A percentile compares a stretch with the other conserved stretches of the same genome.
phyloP scores from a whole-genome alignment of 2,888 invertebrate genomes.

The Ametastegia equiseti region DNA sequence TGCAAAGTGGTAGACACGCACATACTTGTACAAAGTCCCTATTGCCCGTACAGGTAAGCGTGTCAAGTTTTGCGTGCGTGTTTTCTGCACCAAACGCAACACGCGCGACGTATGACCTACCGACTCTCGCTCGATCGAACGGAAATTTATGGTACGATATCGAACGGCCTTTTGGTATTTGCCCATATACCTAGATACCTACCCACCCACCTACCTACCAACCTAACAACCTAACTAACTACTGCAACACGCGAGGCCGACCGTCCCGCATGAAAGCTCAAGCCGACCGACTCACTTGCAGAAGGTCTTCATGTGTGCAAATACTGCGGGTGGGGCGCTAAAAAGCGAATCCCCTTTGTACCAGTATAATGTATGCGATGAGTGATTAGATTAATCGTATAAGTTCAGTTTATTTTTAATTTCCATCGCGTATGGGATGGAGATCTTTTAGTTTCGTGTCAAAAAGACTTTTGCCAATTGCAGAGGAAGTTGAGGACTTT shows the following conservation, averaged over 20 bases:
- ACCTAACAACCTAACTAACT: neutral
- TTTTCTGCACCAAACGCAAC: neutral
- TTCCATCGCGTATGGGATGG: no score
- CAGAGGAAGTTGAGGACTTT: no score
- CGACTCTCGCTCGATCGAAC: conserved; percentile 18
- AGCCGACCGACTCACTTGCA: neutral
- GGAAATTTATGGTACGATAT: conserved; percentile 32
- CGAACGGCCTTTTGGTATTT: conserved; percentile 34
- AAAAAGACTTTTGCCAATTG: no score
- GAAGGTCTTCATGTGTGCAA: neutral
- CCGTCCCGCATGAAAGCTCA: conserved; percentile 21
- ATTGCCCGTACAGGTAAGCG: neutral
- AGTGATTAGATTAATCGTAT: no score
- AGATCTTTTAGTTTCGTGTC: no score
- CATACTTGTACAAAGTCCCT: no score
- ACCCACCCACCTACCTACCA: neutral
- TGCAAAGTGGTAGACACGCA: neutral
- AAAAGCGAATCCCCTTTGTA: neutral
- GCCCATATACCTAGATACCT: neutral
- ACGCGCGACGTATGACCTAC: conserved; percentile 4
- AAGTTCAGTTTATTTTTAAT: no score
- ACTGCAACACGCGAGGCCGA: conserved; percentile 5
- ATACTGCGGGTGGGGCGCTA: neutral
- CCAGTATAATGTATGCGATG: no score
- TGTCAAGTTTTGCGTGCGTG: neutral